Base-by-base conservation (phyloP, 2,888 invertebrate species). In the Apamea epomidion region DNA sequence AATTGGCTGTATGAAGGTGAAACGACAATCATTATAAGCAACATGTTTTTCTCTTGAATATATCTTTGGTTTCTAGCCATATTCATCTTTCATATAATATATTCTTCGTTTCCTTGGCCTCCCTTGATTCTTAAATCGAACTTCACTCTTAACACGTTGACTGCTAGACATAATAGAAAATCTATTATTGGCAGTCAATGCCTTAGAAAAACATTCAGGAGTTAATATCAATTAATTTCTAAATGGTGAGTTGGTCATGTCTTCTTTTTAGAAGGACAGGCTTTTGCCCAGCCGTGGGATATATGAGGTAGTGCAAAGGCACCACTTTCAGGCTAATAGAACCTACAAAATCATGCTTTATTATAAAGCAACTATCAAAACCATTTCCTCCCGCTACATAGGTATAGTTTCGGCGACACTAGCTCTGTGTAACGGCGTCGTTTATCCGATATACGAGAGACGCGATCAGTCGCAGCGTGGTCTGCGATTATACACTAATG, bases 351-450 rank as follows among this genome's bases (percentile, higher is more conserved):
- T 1, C 12, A 21, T 0, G 3, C 6, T 32, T 29, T n/a, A 68
- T n/a, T 51, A 4, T 21, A 60, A 48, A 5, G 0, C 58, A 85
- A 94, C 85, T 91, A 93, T 91, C 93, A 94, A 95, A 76, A 90
- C 29, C 0, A 4, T 62, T 78, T 8, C 25, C 3, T 78, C 81
- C 6, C 32, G 1, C 32, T 87, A 64, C 29, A 79, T 4, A 78
- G 64, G 79, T 73, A 88, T 90, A 93, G 93, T 94, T 95, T 92
- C 87, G 95, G 94, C 92, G 93, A 93, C 93, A 93, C 93, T 92
- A 92, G 91, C 92, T 92, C 92, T 91, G 92, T 93, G 89, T 94
- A 95, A 95, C 94, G 91, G 93, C 95, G 94, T 94, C 95, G 94
- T 95, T 95, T 90, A 89, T 90, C 91, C 93, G 92, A 95, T 95